Base-by-base conservation (phyloP, 2,797 vertebrate genomes). In the Sebastes matsubarae region DNA sequence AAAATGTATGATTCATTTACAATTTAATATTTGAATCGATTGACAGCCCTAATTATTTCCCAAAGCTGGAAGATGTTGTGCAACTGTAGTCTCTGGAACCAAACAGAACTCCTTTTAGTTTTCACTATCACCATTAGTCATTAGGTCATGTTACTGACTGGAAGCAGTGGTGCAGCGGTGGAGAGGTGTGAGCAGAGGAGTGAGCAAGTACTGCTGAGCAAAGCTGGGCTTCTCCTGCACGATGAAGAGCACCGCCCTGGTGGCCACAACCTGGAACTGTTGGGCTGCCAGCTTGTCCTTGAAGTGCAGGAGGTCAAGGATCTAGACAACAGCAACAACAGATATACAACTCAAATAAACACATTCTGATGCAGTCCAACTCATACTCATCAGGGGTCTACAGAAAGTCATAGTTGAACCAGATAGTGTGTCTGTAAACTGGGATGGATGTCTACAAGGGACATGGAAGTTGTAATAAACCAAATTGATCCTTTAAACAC, bases 231-330 rank as follows among this genome's bases (percentile, higher is more conserved):
- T 93, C 83, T 97, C 94, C 88, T 96, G 94, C 8, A 87, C 92
- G 92, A 99, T 89, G 67, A 87, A 91, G 58, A 98, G 91, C 55
- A 92, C 88, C 0, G 96, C 94, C 11, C 94, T 95, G 69, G 96
- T 97, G 85, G 97, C 97, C 77, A 99, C 97, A 6, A 95, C 94
- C 92, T 99, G 98, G 83, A 98, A 98, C 89, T 98, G 97, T 36
- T 68, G 95, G 0, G 95, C 96, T 0, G 95, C 93, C 85, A 93
- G 80, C 66, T 96, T 95, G 94, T 98, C 97, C 91, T 92, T 96
- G 77, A 98, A 90, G 92, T 97, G 97, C 64, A 99, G 93, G 69
- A 99, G 95, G 67, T 96, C 96, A n/a, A 99, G 88, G 55, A 99
- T 89, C 98, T 95, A 67, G 2, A 70, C 6, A 34, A 22, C 61